Conservation (phyloP, 2,113 vertebrate genomes). For the Misgurnus anguillicaudatus region DNA sequence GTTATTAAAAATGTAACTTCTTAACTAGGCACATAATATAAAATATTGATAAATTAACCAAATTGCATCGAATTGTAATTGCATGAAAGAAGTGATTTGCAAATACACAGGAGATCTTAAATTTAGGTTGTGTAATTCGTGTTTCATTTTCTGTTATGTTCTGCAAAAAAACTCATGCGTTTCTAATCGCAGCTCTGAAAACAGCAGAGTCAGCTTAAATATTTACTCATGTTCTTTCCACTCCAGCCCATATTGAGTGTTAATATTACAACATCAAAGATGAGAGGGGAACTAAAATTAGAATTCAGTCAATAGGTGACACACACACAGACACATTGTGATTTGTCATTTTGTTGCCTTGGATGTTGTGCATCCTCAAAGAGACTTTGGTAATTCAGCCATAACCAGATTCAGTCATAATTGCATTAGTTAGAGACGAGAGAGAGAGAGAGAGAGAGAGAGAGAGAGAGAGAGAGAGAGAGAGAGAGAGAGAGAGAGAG, state of each 20-base stretch:
- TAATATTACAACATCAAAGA: constrained; percentile 42
- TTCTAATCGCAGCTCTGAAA: background rate
- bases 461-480: background rate
- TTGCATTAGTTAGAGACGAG: constrained; percentile 20
- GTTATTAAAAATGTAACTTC: no score
- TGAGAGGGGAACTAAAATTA: constrained; percentile 45
- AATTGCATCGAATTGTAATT: no score
- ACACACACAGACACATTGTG: background rate
- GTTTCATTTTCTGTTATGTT: no score
- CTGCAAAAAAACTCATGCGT: no score
- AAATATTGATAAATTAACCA: no score
- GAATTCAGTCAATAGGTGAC: background rate
- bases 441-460: constrained; percentile 2
- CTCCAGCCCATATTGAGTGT: background rate
- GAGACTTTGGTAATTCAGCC: constrained; percentile 44
- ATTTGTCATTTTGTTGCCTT: constrained; percentile 22
- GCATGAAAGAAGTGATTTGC: no score
- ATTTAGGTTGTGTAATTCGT: no score
- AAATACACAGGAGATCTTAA: no score
- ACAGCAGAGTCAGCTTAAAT: background rate
- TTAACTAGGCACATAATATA: no score
- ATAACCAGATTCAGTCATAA: constrained; percentile 37
- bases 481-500: background rate
- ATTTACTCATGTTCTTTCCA: background rate
- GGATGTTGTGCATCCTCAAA: constrained; percentile 39